Percentiles rank a stretch among this genome's conserved stretches.
These are phyloP conservation scores for Sebastes minor DNA, from an alignment of 2,797 vertebrate genomes.

Conservation along the genomic window DNA sequence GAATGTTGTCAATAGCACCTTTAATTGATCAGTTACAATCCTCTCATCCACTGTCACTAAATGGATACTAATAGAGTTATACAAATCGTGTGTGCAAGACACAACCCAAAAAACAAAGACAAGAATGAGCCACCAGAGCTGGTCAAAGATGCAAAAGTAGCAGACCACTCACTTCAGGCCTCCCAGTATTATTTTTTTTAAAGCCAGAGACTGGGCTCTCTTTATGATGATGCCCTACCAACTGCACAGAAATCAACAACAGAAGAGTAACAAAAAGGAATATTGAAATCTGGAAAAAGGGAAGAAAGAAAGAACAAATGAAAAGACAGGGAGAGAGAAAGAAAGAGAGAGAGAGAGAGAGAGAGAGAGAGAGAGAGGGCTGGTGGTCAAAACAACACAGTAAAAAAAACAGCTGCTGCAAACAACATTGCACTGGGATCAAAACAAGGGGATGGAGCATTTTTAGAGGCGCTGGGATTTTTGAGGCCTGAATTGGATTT, in stretches of 20 bases:
- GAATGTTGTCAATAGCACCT: no score
- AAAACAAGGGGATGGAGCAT: conserved; percentile 77
- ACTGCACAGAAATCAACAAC: conserved; percentile 5
- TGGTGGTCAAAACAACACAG: conserved; percentile 63
- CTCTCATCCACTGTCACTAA: not conserved
- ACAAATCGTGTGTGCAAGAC: not conserved
- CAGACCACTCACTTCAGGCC: not conserved
- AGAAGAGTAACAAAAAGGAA: not conserved
- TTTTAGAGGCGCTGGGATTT: conserved; percentile 66
- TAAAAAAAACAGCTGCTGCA: conserved; percentile 62
- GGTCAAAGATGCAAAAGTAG: conserved; percentile 8
- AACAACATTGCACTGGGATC: conserved; percentile 66
- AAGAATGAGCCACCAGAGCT: not conserved
- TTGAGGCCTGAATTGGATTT: conserved; percentile 76
- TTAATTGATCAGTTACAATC: not conserved
- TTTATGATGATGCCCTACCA: not conserved
- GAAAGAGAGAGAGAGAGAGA: not conserved
- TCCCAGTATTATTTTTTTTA: not conserved
- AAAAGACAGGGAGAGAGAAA: conserved; percentile 8
- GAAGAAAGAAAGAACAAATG: not conserved
- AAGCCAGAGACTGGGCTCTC: not conserved
- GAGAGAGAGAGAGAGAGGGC: not conserved
- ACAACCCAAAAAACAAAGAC: not conserved
- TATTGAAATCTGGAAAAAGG: conserved; percentile 1
- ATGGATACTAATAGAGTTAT: not conserved